Conservation (phyloP, 2,113 vertebrate genomes). For the Colius striatus region DNA sequence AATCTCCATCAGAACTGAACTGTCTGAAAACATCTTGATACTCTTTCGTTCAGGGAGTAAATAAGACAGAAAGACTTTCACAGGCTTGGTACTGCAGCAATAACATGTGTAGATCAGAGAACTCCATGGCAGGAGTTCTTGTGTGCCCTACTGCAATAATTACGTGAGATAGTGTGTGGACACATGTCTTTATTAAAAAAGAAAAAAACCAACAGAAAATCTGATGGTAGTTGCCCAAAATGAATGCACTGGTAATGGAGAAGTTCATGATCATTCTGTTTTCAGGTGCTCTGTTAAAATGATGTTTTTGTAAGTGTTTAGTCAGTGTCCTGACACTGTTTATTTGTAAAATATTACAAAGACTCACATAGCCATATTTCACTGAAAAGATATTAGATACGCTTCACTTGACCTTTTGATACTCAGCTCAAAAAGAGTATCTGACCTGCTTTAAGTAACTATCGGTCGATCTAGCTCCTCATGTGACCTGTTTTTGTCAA, state of each 20-base stretch:
- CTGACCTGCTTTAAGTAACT: neutral
- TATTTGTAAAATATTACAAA: neutral
- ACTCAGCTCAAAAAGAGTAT: neutral
- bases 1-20: neutral
- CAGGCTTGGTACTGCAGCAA: neutral
- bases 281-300: neutral
- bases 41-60: neutral
- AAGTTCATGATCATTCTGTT: neutral
- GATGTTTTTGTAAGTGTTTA: neutral
- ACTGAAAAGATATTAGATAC: neutral
- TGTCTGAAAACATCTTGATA: neutral
- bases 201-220: neutral
- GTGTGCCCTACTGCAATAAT: neutral
- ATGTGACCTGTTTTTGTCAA: neutral
- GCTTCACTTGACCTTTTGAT: neutral
- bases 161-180: neutral
- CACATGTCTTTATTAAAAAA: neutral
- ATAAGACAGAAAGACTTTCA: neutral
- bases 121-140: neutral
- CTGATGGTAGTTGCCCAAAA: neutral
- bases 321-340: neutral
- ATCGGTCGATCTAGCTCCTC: neutral
- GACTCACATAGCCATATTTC: neutral
- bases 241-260: rapidly evolving
- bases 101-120: neutral